phyloP scores from a whole-genome alignment of 2,888 invertebrate genomes.

The Brachylomia viminalis region DNA sequence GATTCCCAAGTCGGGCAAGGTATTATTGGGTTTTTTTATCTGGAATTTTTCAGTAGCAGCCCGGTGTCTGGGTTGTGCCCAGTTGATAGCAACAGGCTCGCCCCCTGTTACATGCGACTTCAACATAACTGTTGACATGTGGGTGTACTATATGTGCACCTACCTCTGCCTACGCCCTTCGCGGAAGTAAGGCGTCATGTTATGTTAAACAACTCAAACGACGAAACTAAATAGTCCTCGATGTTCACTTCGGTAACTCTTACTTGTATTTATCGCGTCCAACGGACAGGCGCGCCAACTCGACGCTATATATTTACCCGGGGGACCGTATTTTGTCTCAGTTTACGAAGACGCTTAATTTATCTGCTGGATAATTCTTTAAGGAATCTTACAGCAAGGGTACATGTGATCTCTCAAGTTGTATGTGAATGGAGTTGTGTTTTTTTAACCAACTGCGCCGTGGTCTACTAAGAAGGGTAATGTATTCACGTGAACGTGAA shows the following conservation, averaged over 20 bases:
- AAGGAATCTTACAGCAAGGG: conserved; percentile 21
- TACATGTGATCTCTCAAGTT: not conserved
- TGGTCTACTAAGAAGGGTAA: not conserved
- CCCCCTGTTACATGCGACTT: no score
- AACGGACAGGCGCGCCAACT: conserved; percentile 22
- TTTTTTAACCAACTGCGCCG: not conserved
- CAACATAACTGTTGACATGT: no score
- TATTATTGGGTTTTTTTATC: no score
- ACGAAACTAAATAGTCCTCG: not conserved
- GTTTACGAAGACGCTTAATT: conserved; percentile 41
- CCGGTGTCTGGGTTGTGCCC: no score
- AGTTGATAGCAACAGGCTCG: no score
- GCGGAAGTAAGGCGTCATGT: no score
- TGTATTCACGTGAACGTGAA: not conserved
- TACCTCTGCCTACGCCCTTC: no score
- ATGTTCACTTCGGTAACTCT: conserved; percentile 9
- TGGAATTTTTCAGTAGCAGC: no score
- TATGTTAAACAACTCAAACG: no score
- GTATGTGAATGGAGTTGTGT: not conserved
- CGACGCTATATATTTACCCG: conserved; percentile 35
- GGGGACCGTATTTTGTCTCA: conserved; percentile 47
- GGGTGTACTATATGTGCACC: no score
- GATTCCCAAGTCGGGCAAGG: no score
- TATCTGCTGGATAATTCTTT: conserved; percentile 37
- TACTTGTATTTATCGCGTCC: conserved; percentile 32